phyloP scores from a whole-genome alignment of 2,113 vertebrate species.

The Mastomys coucha region DNA sequence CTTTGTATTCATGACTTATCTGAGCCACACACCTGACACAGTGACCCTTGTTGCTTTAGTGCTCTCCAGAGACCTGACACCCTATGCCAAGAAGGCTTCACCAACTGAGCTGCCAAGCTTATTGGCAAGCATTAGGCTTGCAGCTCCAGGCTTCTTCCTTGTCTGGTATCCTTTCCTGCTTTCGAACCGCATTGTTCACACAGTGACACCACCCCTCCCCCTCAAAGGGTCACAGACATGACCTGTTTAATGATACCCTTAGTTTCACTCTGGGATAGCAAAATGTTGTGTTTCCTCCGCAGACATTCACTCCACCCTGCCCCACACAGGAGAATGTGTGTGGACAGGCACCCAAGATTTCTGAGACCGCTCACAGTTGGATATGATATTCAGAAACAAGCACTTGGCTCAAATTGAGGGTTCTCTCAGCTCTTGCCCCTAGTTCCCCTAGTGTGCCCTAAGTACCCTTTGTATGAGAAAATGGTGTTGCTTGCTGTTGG shows the following conservation, averaged over 20 bases:
- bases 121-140: background rate
- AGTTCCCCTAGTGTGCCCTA: conserved; percentile 8
- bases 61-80: background rate
- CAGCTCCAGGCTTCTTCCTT: background rate
- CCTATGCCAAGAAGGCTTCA: background rate
- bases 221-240: background rate
- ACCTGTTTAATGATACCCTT: background rate
- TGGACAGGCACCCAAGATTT: background rate
- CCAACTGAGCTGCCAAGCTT: background rate
- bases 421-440: background rate
- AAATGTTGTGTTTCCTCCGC: background rate
- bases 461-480: conserved; percentile 67
- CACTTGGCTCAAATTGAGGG: background rate
- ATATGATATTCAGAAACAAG: background rate
- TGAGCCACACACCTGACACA: background rate
- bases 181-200: background rate
- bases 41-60: background rate
- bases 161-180: background rate
- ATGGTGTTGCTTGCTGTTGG: background rate
- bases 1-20: background rate
- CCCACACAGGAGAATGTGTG: background rate
- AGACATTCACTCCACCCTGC: background rate
- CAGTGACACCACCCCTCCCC: background rate
- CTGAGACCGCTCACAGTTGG: background rate
- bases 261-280: background rate